These are phyloP conservation scores for Flexamia atlantica DNA, from an alignment of 2,888 invertebrate genomes.

Conservation along the genomic window DNA sequence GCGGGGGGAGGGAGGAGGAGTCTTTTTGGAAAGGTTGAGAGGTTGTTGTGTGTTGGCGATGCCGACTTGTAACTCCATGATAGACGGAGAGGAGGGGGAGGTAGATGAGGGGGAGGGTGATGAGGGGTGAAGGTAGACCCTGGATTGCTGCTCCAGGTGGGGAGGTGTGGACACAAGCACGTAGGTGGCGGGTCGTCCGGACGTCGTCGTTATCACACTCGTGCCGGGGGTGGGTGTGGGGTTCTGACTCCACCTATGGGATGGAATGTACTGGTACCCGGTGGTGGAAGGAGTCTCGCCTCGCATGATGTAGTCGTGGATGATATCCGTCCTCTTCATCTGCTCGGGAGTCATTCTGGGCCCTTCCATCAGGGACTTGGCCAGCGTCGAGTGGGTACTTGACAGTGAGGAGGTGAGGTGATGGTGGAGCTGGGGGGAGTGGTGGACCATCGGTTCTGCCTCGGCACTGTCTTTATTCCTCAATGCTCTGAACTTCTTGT, in stretches of 20 bases:
- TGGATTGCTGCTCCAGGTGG: conserved; percentile 68
- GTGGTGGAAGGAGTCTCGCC: conserved; percentile 78
- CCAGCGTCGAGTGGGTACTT: conserved; percentile 93
- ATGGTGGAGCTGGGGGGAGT: conserved; percentile 75
- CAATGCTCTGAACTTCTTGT: conserved; percentile 95
- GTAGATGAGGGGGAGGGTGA: conserved; percentile 75
- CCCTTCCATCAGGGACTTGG: conserved; percentile 94
- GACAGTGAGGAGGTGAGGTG: conserved; percentile 83
- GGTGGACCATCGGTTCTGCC: conserved; percentile 81
- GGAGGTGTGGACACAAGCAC: conserved; percentile 72
- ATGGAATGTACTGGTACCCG: conserved; percentile 66
- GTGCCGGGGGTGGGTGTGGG: conserved; percentile 78
- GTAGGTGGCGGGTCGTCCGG: conserved; percentile 74
- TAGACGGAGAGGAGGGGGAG: conserved; percentile 76
- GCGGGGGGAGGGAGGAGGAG: conserved; percentile 86
- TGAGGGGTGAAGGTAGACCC: conserved; percentile 75
- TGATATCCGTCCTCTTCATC: conserved; percentile 93
- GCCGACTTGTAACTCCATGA: conserved; percentile 89
- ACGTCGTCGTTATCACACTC: conserved; percentile 82
- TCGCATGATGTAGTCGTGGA: conserved; percentile 94
- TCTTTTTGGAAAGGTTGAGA: conserved; percentile 92
- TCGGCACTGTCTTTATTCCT: conserved; percentile 88
- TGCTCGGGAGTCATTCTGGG: conserved; percentile 96
- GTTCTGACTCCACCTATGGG: conserved; percentile 71
- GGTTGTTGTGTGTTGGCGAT: conserved; percentile 90